A percentile compares a stretch with the other conserved stretches of the same genome.
Conservation (phyloP, 64 coral and sea anemone species). For the Pocillopora verrucosa region DNA sequence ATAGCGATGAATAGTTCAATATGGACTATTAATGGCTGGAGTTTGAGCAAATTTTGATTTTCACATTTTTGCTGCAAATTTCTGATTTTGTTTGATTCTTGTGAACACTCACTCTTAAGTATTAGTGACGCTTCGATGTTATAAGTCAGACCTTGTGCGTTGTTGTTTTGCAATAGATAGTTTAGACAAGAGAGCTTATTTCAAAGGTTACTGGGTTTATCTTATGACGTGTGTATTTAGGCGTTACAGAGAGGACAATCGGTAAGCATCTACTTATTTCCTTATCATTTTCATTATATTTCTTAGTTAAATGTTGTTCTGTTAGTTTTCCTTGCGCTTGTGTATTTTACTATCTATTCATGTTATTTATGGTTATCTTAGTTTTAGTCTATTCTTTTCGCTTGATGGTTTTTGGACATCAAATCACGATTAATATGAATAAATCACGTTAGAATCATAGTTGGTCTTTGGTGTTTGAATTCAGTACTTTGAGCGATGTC, state of each 20-base stretch:
- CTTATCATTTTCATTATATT: too few species aligned
- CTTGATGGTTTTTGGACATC: slow-evolving; percentile 22
- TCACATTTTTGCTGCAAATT: too few species aligned
- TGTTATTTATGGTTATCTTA: too few species aligned
- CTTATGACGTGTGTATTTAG: background rate
- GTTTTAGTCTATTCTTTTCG: too few species aligned
- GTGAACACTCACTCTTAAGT: background rate
- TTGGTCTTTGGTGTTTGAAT: too few species aligned
- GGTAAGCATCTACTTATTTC: background rate
- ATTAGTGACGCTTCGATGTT: slow-evolving; percentile 5
- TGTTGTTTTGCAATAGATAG: background rate
- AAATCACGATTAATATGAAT: slow-evolving; percentile 8
- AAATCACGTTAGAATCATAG: background rate
- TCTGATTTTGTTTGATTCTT: background rate
- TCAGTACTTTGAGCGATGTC: too few species aligned
- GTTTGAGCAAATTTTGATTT: too few species aligned
- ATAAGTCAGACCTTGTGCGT: slow-evolving; percentile 2
- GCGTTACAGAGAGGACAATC: background rate
- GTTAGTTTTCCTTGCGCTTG: too few species aligned
- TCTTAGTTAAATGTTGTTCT: too few species aligned
- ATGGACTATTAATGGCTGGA: too few species aligned
- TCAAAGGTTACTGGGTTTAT: slow-evolving; percentile 3
- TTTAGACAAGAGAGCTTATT: slow-evolving; percentile 14
- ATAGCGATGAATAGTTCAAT: too few species aligned
- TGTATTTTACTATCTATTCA: too few species aligned